Base-by-base conservation (phyloP, 2,888 invertebrate genomes). In the Branchellion lobata region DNA sequence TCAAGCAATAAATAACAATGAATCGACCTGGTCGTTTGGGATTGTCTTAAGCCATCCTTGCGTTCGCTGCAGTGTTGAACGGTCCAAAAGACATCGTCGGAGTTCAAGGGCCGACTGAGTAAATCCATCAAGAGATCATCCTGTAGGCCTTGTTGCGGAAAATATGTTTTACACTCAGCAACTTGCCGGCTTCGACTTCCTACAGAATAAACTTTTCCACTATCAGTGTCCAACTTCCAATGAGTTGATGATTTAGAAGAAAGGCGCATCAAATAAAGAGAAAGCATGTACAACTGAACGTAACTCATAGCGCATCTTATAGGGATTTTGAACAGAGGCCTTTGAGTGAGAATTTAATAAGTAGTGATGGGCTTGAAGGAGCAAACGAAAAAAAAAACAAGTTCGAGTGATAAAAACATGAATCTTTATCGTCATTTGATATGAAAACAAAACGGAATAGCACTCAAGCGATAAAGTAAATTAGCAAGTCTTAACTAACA, bases 201-300 rank as follows among this genome's bases (percentile, higher is more conserved):
- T 18, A 81, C 82, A 8, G 82, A 65, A 76, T 81, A 84, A 36
- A 86, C 85, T 88, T 92, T 91, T 78, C 92, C 92, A 86, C 91
- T 92, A 84, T 93, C 92, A 76, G 90, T 89, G 87, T 92, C 93
- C 81, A 94, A 88, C 88, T 92, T 92, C 94, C 94, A 94, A 86
- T 93, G 90, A 84, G 92, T 92, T 78, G 93, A 93, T 27, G 93
- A 53, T 34, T 57, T 51, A 75, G 57, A 53, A 75, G 29, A 40
- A n/a, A 53, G 33, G 27, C 75, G 51, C 29, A 75, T 75, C 29
- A 75, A 27, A 27, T 75, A 75, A 11, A 75, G n/a, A 24, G 33
- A 75, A 31, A 75, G 47, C 29, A 75, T 47, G 29, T 27, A 75
- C 18, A 75, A 57, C 33, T 57, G 24, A 27, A 75, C 75, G n/a